Percentiles rank a stretch among this genome's conserved stretches.
These are phyloP conservation scores for Sclerodermus sp. DNA, from an alignment of 2,888 invertebrate genomes.

Conservation along the genomic window DNA sequence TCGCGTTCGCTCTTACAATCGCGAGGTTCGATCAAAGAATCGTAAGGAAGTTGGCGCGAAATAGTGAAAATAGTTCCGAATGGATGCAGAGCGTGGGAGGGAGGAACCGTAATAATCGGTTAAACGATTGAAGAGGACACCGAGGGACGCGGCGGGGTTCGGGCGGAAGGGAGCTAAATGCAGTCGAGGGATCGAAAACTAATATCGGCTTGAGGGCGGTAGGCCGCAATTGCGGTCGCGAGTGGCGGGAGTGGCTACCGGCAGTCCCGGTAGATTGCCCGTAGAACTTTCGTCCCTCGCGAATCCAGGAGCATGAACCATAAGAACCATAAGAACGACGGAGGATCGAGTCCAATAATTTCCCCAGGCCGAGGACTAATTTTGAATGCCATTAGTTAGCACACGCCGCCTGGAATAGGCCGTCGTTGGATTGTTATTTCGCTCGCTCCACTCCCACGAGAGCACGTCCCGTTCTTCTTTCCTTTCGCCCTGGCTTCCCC, in stretches of 20 bases:
- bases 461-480: conserved; percentile 10
- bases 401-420: conserved; percentile 44
- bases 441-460: conserved; percentile 23
- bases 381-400: conserved; percentile 58
- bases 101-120: neutral
- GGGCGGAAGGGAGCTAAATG: conserved; percentile 5
- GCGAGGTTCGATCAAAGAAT: too few relatives aligned
- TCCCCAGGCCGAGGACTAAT: conserved; percentile 51
- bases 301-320: conserved; percentile 18
- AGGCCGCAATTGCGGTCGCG: conserved; percentile 52
- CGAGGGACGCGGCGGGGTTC: conserved; percentile 8
- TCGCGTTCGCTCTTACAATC: too few relatives aligned
- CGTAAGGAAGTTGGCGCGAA: too few relatives aligned
- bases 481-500: neutral
- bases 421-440: conserved; percentile 41
- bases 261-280: conserved; percentile 18
- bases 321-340: too few relatives aligned
- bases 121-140: conserved; percentile 13
- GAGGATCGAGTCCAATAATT: conserved; percentile 45
- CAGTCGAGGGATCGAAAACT: conserved; percentile 45
- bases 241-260: conserved; percentile 36
- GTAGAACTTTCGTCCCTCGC: conserved; percentile 36
- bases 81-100: neutral
- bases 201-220: conserved; percentile 46
- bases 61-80: too few relatives aligned